Base-by-base conservation (phyloP, 2,113 vertebrate species). In the Ciconia maguari region DNA sequence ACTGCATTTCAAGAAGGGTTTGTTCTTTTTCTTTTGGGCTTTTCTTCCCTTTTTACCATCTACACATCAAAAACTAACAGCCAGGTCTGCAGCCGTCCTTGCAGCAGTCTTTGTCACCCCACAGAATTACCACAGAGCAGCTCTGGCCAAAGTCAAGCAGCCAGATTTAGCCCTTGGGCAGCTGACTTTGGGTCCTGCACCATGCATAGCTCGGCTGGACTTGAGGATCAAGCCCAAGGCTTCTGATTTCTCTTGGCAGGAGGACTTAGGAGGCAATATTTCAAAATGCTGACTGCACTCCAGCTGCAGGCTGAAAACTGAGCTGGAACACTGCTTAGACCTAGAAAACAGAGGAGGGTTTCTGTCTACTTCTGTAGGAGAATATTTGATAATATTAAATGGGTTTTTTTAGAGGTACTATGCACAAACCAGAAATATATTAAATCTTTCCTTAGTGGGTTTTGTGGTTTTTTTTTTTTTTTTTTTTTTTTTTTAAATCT, bases 51-150 rank as follows among this genome's bases (percentile, higher is more conserved):
- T 83, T 77, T 48, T n/a, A 21, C 42, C 48, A 44, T 2, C 84
- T 6, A 0, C 1, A 4, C 72, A 62, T 8, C 42, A 52, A 46
- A 44, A 3, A 0, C 52, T 17, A 36, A 5, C 0, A 0, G 58
- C 11, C 58, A 61, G 72, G 32, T 6, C 57, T 5, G 41, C 18
- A 16, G 70, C 46, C 14, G 4, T 3, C 30, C 41, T 16, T 6
- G 66, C 49, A 19, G 66, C 76, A 27, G n/a, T 7, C 49, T 16
- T 7, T 8, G 49, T 7, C 42, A 26, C 26, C 51, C 44, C 69
- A 8, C 32, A 16, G 30, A 32, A 13, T 2, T 9, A 42, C 17
- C 27, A 9, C 0, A 2, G 34, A 41, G 61, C 49, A 6, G 2
- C 76, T 19, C 76, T 16, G 75, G 48, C 41, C 27, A 2, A 12